Base-by-base conservation (phyloP, 2,113 vertebrate species). In the Oreocharis arfaki region DNA sequence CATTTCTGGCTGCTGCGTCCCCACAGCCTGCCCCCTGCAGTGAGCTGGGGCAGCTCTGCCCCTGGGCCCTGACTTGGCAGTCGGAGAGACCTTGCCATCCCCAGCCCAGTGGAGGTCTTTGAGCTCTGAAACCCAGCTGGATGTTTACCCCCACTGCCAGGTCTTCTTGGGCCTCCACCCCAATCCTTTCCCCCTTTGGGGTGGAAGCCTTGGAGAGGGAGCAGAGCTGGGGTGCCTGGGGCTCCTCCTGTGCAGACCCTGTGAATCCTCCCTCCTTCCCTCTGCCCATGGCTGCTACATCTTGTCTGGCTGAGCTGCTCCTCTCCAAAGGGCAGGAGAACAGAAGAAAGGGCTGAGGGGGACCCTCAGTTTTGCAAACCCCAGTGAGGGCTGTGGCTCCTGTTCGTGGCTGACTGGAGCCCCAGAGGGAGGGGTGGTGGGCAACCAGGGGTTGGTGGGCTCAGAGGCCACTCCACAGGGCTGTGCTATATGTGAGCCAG, bases 271-370 rank as follows among this genome's bases (percentile, higher is more conserved):
- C 27, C 11, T 35, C 63, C 10, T 60, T 22, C 52, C 32, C 24
- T 8, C 15, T 3, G 8, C 57, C 0, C 0, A 2, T 16, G 50
- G 60, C 57, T 47, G 57, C 44, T 86, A 21, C 13, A 1, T 17
- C 41, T 69, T 7, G 2, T 47, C 24, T 41, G 33, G 22, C 73
- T 30, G 59, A 89, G 32, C 46, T 55, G 50, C 16, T 53, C 28
- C 37, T 89, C 42, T 65, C 56, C 0, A 1, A n/a, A n/a, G 49
- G n/a, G 26, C 9, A 15, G 56, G 33, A 37, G 55, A 32, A 33
- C 35, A 81, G 61, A n/a, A 73, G 19, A 8, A 70, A 47, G 24
- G 26, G 42, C 68, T 67, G 7, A 2, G 8, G 15, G 9, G 13
- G 4, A 16, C 33, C 10, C 17, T 52, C 3, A 3, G 22, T 50